Evolutionary conservation across 2,797 vertebrate genomes (phyloP).

Genomic region (Microhierax caerulescens): DNA sequence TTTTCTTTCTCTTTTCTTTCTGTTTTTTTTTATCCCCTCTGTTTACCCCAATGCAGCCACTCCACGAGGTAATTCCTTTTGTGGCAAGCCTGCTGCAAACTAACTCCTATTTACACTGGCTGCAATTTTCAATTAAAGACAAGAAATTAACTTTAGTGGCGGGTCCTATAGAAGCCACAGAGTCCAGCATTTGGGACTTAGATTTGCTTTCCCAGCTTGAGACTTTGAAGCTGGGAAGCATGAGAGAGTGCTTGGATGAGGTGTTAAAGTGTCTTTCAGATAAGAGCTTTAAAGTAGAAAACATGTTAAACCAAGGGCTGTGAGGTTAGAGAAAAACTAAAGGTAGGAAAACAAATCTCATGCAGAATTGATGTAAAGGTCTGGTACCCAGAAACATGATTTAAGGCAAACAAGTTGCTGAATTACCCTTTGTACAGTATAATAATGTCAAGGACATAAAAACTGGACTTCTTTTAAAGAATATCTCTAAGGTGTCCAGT

Average conservation of each 20-base stretch:
- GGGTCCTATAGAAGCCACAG: not conserved
- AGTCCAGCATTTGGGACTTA: not conserved
- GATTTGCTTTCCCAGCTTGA: slow-evolving; percentile 42
- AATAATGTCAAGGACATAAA: not conserved
- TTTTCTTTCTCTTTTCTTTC: not conserved
- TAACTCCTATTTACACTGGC: slow-evolving; percentile 60
- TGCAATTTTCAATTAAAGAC: slow-evolving; percentile 67
- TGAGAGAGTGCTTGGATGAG: slow-evolving; percentile 2
- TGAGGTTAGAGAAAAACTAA: not conserved
- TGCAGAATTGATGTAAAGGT: not conserved
- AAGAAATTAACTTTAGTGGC: slow-evolving; percentile 38
- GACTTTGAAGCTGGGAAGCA: slow-evolving; percentile 30
- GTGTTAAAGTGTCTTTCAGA: slow-evolving; percentile 22
- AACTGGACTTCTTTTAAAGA: not conserved
- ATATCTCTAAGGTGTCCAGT: not conserved
- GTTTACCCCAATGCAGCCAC: slow-evolving; percentile 44
- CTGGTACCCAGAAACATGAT: not conserved
- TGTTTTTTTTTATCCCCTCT: not conserved
- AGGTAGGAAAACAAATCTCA: not conserved
- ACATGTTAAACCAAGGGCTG: not conserved
- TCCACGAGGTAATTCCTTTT: slow-evolving; percentile 69
- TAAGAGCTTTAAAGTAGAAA: slow-evolving; percentile 44
- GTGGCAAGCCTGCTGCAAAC: slow-evolving; percentile 34
- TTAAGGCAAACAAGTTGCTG: slow-evolving; percentile 13
- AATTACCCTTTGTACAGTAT: not conserved